These are phyloP conservation scores for Danio jaintianensis DNA, from an alignment of 2,797 vertebrate species.

Conservation along the genomic window DNA sequence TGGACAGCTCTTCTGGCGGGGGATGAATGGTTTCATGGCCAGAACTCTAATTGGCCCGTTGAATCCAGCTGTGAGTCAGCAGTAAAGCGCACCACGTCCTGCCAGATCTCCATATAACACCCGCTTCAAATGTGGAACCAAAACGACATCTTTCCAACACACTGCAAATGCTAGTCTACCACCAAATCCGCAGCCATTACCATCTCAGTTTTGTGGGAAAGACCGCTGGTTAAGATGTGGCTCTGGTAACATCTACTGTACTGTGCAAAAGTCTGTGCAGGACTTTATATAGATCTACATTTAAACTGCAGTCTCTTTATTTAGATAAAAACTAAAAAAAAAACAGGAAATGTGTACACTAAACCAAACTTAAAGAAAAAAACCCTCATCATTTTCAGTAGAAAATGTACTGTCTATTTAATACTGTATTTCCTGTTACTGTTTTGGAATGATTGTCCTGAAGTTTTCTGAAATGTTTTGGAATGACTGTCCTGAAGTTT, in stretches of 20 bases:
- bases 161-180: constrained; percentile 8
- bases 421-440: too few relatives aligned
- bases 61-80: constrained; percentile 58
- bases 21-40: constrained; percentile 56
- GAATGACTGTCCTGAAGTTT: too few relatives aligned
- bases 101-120: constrained; percentile 65
- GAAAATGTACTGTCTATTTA: too few relatives aligned
- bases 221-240: constrained; percentile 15
- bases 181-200: constrained; percentile 18
- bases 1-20: constrained; percentile 51
- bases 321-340: too few relatives aligned
- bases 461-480: too few relatives aligned
- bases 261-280: too few relatives aligned
- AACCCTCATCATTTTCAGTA: too few relatives aligned
- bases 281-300: too few relatives aligned
- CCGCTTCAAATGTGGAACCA: constrained; percentile 19
- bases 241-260: constrained; percentile 3
- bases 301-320: too few relatives aligned
- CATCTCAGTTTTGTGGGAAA: background rate
- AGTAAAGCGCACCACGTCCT: constrained; percentile 39
- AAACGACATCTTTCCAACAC: background rate
- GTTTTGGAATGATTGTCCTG: too few relatives aligned
- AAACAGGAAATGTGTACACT: too few relatives aligned
- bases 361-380: too few relatives aligned
- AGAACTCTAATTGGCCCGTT: constrained; percentile 50